A percentile compares a stretch with the other conserved stretches of the same genome.
These are phyloP conservation scores for Amphilophus citrinellus DNA, from an alignment of 2,113 vertebrate genomes.

Conservation along the genomic window DNA sequence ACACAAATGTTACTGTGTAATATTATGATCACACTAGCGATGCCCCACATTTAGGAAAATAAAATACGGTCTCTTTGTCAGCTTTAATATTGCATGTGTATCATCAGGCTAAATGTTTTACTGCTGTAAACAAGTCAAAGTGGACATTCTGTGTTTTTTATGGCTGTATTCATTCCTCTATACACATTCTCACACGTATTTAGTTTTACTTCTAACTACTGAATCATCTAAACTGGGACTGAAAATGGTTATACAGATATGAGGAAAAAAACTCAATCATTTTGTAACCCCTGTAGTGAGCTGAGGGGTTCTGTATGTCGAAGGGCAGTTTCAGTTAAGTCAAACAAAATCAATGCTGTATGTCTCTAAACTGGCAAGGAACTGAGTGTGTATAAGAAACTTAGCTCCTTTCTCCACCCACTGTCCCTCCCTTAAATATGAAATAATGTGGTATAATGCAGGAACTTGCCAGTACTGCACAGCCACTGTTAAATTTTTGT, in stretches of 20 bases:
- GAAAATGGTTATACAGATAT: neutral
- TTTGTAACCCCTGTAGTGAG: no score
- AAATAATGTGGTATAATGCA: neutral
- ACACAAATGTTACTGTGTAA: neutral
- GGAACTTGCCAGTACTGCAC: neutral
- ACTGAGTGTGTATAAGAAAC: neutral
- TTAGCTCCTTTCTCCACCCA: neutral
- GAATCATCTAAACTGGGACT: neutral
- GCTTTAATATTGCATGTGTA: neutral
- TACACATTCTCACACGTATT: neutral
- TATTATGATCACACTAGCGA: neutral
- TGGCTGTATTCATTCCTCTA: neutral
- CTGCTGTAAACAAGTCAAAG: neutral
- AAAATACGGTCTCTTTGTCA: neutral
- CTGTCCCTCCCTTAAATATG: neutral
- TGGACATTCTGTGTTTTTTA: neutral
- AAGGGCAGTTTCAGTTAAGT: neutral
- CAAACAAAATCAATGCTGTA: neutral
- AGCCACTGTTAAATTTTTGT: neutral
- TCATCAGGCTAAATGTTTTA: neutral
- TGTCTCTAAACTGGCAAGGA: neutral
- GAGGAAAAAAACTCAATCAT: accelerated
- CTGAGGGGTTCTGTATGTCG: no score
- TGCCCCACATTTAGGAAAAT: neutral
- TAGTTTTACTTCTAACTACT: neutral